phyloP scores from a whole-genome alignment of 2,888 invertebrate genomes.

The Aphelenchoides bicaudatus region DNA sequence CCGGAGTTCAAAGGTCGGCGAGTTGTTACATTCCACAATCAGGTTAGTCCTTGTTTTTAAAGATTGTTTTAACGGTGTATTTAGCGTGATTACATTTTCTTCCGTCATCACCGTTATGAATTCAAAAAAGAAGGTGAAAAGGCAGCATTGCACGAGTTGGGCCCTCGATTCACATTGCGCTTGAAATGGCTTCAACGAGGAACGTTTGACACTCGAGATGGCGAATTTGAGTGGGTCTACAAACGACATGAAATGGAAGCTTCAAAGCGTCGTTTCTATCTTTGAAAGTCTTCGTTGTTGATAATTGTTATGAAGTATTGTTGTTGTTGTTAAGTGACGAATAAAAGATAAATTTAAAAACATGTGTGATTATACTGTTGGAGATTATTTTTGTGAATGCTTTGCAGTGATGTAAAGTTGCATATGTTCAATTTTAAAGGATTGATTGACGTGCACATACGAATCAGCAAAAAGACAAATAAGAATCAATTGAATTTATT shows the following conservation, averaged over 20 bases:
- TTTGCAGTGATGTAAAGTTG: no score
- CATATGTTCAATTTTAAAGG: no score
- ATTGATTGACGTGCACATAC: no score
- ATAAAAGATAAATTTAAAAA: no score
- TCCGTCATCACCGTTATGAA: constrained; percentile 91
- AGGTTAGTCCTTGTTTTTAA: no score
- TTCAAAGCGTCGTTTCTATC: constrained; percentile 83
- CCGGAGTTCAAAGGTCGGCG: constrained; percentile 89
- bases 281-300: constrained; percentile 65
- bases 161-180: constrained; percentile 90
- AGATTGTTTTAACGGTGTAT: no score
- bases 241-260: constrained; percentile 87
- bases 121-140: constrained; percentile 71
- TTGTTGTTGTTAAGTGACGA: not conserved
- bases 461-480: no score
- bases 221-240: constrained; percentile 90
- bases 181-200: constrained; percentile 89
- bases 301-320: constrained; percentile 19
- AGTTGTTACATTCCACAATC: constrained; percentile 95
- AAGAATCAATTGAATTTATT: no score
- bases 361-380: no score
- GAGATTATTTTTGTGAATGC: no score
- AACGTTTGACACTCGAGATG: constrained; percentile 91
- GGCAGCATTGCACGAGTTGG: constrained; percentile 81
- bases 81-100: no score